Base-by-base conservation (phyloP, 2,113 vertebrate species). In the Cettia cetti region DNA sequence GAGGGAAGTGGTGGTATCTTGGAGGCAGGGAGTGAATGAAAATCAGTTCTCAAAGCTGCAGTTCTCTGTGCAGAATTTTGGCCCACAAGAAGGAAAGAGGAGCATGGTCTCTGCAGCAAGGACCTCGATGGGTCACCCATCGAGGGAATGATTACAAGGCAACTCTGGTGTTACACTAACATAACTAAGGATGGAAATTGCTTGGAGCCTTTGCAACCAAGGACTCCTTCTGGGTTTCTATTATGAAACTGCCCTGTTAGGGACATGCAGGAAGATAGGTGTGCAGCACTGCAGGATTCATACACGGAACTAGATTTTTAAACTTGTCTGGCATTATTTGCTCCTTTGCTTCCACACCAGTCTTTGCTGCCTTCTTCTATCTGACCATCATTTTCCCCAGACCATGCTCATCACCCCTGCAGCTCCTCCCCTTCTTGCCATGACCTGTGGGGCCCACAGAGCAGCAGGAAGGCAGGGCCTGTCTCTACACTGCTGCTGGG, bases 101-200 rank as follows among this genome's bases (percentile, higher is more conserved):
- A 82, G 12, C 2, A 1, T 0, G 0, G 44, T 60, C 22, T 1
- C 57, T n/a, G 1, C 37, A 30, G 26, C 35, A 71, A 27, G 47
- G 74, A 69, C 45, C 70, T 2, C 0, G 0, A n/a, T 6, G 23
- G 37, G 30, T 76, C 30, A 77, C n/a, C 33, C 28, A 3, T 10
- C 1, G 4, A 61, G 65, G 47, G 66, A 86, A 50, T 21, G 7
- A 64, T 69, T 83, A 65, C 56, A 57, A 40, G 40, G 60, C 31
- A 70, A 6, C 31, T 40, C 42, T 49, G 28, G 22, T 71, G 82
- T 68, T 71, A 78, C 12, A 19, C 4, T 6, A 42, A 49, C 0
- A 0, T 53, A 54, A 40, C 19, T 39, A 28, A 82, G 30, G 66
- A 35, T 53, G 23, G 64, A 78, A 93, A 92, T 42, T 66, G 30